phyloP scores from a whole-genome alignment of 2,888 invertebrate genomes.

The Drosophila anceps region DNA sequence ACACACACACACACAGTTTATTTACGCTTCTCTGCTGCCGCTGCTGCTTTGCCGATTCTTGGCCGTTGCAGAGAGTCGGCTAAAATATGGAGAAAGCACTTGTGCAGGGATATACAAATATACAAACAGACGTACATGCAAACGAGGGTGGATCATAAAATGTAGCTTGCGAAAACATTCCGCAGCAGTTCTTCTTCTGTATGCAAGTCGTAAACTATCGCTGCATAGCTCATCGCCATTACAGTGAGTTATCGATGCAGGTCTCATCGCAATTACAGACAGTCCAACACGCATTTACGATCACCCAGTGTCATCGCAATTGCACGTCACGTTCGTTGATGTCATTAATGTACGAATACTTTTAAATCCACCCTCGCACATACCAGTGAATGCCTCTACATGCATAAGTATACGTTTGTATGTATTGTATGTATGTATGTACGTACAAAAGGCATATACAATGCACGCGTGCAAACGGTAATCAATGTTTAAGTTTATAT shows the following conservation, averaged over 20 bases:
- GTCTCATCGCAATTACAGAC: constrained; percentile 12
- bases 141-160: constrained; percentile 54
- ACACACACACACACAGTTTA: constrained; percentile 50
- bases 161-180: constrained; percentile 21
- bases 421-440: background rate
- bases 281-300: background rate
- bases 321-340: constrained; percentile 28
- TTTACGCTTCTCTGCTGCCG: constrained; percentile 67
- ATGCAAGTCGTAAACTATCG: constrained; percentile 12
- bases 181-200: background rate
- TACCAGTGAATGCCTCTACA: constrained; percentile 44
- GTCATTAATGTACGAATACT: constrained; percentile 20
- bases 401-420: constrained; percentile 20
- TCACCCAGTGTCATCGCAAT: constrained; percentile 9
- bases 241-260: constrained; percentile 29
- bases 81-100: constrained; percentile 79
- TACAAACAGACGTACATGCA: constrained; percentile 27
- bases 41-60: constrained; percentile 71
- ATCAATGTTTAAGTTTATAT: constrained; percentile 75
- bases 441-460: constrained; percentile 31
- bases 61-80: constrained; percentile 58
- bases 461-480: constrained; percentile 70
- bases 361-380: constrained; percentile 57
- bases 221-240: constrained; percentile 3
- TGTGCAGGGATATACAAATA: constrained; percentile 60